Base-by-base conservation (phyloP, 2,113 vertebrate species). In the Gnathonemus echidnorhynchus region DNA sequence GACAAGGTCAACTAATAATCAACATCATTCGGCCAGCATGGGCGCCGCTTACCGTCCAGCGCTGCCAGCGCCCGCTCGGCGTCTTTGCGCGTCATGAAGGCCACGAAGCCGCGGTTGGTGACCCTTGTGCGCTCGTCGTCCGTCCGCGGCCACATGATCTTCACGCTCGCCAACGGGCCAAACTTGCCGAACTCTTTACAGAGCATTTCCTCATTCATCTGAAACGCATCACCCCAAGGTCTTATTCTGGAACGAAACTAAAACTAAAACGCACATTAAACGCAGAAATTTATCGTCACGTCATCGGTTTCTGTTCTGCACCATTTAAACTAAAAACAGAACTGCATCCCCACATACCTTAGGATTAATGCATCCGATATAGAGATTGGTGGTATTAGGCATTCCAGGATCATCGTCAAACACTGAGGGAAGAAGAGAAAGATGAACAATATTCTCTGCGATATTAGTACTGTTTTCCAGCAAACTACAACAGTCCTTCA, bases 171-270 rank as follows among this genome's bases (percentile, higher is more conserved):
- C 91, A 97, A 94, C 0, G 96, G 96, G 1, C 96, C 96, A 50
- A 96, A 96, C 91, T 96, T 96, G 19, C 96, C 95, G 91, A 97
- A 97, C 94, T 97, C 96, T 93, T 97, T 96, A 90, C 96, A 97
- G 42, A 97, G 95, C 92, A 97, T 95, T 92, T 97, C 96, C 91
- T 97, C 96, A 0, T 96, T 97, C 96, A 97, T 97, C 96, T 97
- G 90, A 70, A 70, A 70, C 3, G 62, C n/a, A 13, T 70, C 24
- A 66, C n/a, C 24, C 3, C 24, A 66, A 66, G 62, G n/a, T 66
- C 62, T 31, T 11, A 66, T 66, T 66, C 27, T 31, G 62, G 10
- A 49, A 86, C 2, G 7, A 49, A 49, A n/a, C 48, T 49, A 46
- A 70, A 70, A 31, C 62, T 31, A 70, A 70, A 42, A 19, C 7